Evolutionary conservation across 2,797 vertebrate species (phyloP), one percentile per base, ranked within the genome.

Genomic region (Coccyzus lansbergi): DNA sequence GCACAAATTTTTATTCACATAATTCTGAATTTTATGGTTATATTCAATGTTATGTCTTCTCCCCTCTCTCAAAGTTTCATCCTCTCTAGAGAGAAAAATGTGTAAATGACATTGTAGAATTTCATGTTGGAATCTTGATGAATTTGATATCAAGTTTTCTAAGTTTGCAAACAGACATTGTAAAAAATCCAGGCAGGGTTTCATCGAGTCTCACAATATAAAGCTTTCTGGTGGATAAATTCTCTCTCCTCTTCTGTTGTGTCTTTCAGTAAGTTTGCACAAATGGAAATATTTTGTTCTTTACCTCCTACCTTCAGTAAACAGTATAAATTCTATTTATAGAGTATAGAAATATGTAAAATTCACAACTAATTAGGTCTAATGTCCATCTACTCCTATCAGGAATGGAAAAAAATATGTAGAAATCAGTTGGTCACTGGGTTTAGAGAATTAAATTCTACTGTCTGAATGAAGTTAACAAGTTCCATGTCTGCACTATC

Each of bases 401-500:
- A 65, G 17, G 24, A 81, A 21, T 71, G 28, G 12, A 72, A 81
- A 81, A 81, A 93, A 76, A 51, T n/a, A 56, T 8, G 15, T 81
- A 58, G 64, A 58, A 76, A 79, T 72, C 64, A 51, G 28, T 64
- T 94, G 89, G 29, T 76, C 53, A 78, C 33, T 34, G 29, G 80
- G 36, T 74, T 85, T 70, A 77, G 79, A 91, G 92, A 96, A 96
- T 85, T 75, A 75, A 29, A 91, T 85, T 93, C 58, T 87, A 20
- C 48, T 63, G 92, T 88, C 25, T 67, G 55, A 93, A 63, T 59
- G 31, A 53, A 1, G 7, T 77, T 84, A 92, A 64, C 56, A 70
- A 86, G 52, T 71, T 80, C 64, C n/a, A 46, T 91, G 60, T 49
- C 40, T 89, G 56, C 56, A 60, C 52, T 40, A 60, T 60, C 17